phyloP scores from a whole-genome alignment of 2,888 invertebrate genomes.

The Halocaridina rubra region DNA sequence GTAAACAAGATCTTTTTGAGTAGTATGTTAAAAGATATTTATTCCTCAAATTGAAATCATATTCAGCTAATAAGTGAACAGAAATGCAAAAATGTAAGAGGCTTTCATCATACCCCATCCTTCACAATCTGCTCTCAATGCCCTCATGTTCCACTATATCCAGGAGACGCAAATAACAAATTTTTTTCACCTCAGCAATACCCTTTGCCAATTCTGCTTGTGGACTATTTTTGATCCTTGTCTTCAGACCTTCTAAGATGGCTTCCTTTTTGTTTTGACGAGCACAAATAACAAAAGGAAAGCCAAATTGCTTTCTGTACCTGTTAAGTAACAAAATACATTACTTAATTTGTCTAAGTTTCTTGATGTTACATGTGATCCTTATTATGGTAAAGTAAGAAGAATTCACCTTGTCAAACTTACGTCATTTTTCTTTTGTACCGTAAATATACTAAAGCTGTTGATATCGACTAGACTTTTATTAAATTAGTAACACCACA shows the following conservation, averaged over 20 bases:
- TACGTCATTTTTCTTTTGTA: no score
- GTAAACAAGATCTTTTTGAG: no score
- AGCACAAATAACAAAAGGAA: slow-evolving; percentile 78
- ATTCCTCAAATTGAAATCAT: no score
- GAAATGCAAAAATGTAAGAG: no score
- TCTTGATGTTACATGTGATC: not conserved
- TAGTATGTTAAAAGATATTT: no score
- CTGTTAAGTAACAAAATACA: slow-evolving; percentile 10
- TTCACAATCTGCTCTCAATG: slow-evolving; percentile 13
- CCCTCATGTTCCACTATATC: slow-evolving; percentile 68
- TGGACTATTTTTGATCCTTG: slow-evolving; percentile 72
- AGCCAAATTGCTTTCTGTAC: slow-evolving; percentile 76
- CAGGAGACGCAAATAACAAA: slow-evolving; percentile 74
- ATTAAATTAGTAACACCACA: no score
- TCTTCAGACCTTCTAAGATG: slow-evolving; percentile 73
- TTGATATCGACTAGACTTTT: no score
- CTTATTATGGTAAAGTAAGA: no score
- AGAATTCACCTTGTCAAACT: no score
- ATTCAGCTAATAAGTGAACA: no score
- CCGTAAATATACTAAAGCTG: no score
- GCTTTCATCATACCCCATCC: no score
- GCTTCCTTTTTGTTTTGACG: slow-evolving; percentile 75
- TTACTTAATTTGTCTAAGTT: not conserved
- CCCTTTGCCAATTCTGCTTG: slow-evolving; percentile 74
- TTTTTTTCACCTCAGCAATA: slow-evolving; percentile 78